Conservation (phyloP, 2,797 vertebrate species). For the Simalia tracyae region DNA sequence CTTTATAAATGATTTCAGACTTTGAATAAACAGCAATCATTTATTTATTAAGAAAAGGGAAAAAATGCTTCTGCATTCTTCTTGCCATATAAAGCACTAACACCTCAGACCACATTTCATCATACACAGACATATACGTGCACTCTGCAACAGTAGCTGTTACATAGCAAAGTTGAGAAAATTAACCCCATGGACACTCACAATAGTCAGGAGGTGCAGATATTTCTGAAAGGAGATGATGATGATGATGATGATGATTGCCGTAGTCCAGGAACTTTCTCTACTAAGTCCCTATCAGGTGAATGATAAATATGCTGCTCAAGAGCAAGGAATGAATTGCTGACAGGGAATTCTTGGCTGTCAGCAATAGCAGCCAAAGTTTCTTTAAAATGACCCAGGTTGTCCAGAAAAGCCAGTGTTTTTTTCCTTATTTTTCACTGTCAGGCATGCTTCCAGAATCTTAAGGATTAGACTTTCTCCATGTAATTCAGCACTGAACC, state of each 20-base stretch:
- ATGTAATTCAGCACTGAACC: slow-evolving; percentile 40
- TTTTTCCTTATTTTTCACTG: slow-evolving; percentile 18
- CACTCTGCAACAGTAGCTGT: background rate
- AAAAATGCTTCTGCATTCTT: too few species aligned
- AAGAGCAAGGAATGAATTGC: background rate
- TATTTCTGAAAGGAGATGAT: background rate
- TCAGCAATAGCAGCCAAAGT: background rate
- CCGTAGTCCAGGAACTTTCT: background rate
- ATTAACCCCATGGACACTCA: background rate
- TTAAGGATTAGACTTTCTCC: slow-evolving; percentile 21
- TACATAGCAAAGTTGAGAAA: background rate
- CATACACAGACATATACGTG: too few species aligned
- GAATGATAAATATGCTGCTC: background rate
- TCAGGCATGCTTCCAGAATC: slow-evolving; percentile 5
- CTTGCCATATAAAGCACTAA: too few species aligned
- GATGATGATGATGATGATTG: too few species aligned
- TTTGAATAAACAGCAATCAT: too few species aligned
- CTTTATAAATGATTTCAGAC: too few species aligned
- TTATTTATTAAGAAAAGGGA: too few species aligned
- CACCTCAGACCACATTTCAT: too few species aligned
- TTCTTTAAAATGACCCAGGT: background rate
- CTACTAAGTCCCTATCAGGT: background rate
- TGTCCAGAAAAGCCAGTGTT: background rate
- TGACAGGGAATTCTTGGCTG: background rate
- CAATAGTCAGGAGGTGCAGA: too few species aligned